Percentiles rank a stretch among this genome's conserved stretches.
These are phyloP conservation scores for Drosophila grimshawi DNA, from an alignment of 1,140 invertebrate genomes.

Conservation along the genomic window DNA sequence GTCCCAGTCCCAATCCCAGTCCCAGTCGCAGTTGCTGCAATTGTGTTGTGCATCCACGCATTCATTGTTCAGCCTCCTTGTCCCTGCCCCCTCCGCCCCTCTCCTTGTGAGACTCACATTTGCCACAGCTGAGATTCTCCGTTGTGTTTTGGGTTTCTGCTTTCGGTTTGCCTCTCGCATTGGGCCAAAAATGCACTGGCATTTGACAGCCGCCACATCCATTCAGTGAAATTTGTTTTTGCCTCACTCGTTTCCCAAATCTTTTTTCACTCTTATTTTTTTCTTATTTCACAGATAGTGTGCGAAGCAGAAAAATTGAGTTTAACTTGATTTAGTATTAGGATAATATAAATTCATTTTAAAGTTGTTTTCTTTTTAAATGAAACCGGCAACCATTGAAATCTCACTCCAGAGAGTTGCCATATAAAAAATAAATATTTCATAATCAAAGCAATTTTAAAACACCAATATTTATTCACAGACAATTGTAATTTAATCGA, in stretches of 20 bases:
- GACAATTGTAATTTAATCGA: too few relatives aligned
- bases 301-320: neutral
- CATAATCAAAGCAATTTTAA: too few relatives aligned
- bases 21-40: slow-evolving; percentile 24
- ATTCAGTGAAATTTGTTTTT: slow-evolving; percentile 68
- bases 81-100: neutral
- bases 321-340: neutral
- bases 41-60: slow-evolving; percentile 52
- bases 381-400: too few relatives aligned
- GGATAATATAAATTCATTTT: slow-evolving; percentile 58
- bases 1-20: slow-evolving; percentile 3
- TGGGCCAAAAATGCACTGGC: slow-evolving; percentile 64
- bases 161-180: slow-evolving; percentile 14
- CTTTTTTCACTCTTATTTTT: slow-evolving; percentile 9
- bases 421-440: neutral
- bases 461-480: too few relatives aligned
- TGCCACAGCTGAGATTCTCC: slow-evolving; percentile 70
- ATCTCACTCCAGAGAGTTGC: neutral
- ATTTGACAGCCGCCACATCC: slow-evolving; percentile 77
- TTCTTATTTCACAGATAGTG: slow-evolving; percentile 19
- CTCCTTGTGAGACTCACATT: slow-evolving; percentile 20
- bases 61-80: slow-evolving; percentile 33
- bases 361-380: neutral
- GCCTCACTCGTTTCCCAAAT: slow-evolving; percentile 16
- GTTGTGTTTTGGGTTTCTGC: slow-evolving; percentile 9